Conservation (phyloP, 2,113 vertebrate species). For the Bufo gargarizans region DNA sequence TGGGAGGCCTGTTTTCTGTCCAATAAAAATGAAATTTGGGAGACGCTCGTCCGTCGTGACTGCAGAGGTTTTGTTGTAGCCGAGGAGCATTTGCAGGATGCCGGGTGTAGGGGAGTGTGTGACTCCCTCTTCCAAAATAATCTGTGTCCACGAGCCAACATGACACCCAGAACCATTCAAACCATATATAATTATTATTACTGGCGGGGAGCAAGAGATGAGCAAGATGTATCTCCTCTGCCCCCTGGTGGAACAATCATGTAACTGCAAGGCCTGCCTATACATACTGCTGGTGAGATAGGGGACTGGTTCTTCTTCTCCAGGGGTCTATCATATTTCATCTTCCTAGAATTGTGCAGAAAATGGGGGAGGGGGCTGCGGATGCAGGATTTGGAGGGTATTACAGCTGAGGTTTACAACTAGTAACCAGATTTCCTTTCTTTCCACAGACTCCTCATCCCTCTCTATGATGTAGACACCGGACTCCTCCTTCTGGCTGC, state of each 20-base stretch:
- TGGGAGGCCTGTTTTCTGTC: slow-evolving; percentile 5
- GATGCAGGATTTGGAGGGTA: not conserved
- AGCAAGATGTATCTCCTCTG: slow-evolving; percentile 2
- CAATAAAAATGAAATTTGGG: not conserved
- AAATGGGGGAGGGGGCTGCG: not conserved
- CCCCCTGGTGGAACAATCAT: slow-evolving; percentile 26
- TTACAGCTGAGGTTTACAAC: not conserved
- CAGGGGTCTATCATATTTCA: not conserved
- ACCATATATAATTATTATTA: not conserved
- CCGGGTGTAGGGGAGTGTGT: slow-evolving; percentile 1
- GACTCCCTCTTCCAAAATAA: slow-evolving; percentile 16
- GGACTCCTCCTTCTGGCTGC: slow-evolving; percentile 85
- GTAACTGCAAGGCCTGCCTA: not conserved
- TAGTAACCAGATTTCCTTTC: slow-evolving; percentile 25
- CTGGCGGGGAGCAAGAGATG: not conserved
- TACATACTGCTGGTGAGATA: not conserved
- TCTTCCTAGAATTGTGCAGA: not conserved
- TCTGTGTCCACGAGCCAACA: slow-evolving; percentile 21
- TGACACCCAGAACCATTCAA: slow-evolving; percentile 1
- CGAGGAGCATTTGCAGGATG: not conserved
- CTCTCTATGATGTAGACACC: slow-evolving; percentile 85
- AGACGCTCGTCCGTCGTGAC: not conserved
- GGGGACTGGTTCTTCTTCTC: not conserved
- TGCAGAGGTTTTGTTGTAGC: not conserved
- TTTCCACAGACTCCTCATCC: slow-evolving; percentile 78